These are phyloP conservation scores for Alloplasta piceator DNA, from an alignment of 2,888 invertebrate species.

Conservation along the genomic window DNA sequence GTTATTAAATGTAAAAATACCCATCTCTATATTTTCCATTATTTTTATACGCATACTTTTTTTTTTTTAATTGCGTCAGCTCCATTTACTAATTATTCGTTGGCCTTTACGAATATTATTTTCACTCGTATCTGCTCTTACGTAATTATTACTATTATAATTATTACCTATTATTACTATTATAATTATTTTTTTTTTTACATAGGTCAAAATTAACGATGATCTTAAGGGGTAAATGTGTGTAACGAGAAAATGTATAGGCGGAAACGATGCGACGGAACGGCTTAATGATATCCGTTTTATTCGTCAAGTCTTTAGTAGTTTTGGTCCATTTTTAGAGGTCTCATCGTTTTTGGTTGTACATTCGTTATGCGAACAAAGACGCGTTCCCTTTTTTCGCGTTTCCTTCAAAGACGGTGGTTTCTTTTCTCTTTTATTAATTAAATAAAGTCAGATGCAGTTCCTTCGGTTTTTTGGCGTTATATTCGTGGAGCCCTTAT, in stretches of 20 bases:
- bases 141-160: slow-evolving; percentile 33
- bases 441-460: background rate
- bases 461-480: background rate
- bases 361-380: too few species aligned
- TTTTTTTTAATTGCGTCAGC: background rate
- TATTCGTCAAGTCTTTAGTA: background rate
- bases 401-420: background rate
- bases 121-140: background rate
- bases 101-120: background rate
- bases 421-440: background rate
- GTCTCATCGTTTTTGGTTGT: too few species aligned
- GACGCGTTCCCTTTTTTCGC: too few species aligned
- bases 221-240: background rate
- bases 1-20: background rate
- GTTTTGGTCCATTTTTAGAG: background rate
- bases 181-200: too few species aligned
- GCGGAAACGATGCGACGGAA: background rate
- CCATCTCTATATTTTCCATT: slow-evolving; percentile 9
- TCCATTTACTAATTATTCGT: slow-evolving; percentile 13
- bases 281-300: slow-evolving; percentile 28
- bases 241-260: background rate
- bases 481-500: too few species aligned
- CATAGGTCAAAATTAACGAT: slow-evolving; percentile 25
- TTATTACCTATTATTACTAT: too few species aligned
- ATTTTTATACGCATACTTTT: slow-evolving; percentile 1